phyloP scores from a whole-genome alignment of 1,140 invertebrate genomes.

The Diploscapter pachys region DNA sequence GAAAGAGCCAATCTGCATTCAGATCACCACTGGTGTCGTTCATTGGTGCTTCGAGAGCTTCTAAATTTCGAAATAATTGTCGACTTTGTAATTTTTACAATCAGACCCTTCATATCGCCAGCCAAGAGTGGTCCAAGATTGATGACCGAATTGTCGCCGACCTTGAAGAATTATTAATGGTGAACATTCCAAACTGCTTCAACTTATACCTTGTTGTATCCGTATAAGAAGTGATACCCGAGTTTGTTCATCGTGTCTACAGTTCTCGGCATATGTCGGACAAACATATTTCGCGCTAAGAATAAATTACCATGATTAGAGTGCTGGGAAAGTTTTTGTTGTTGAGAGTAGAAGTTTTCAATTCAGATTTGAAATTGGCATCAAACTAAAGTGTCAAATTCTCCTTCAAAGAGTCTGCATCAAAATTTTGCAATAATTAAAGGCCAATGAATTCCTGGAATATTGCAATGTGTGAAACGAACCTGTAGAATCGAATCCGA shows the following conservation, averaged over 20 bases:
- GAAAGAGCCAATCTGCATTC: constrained; percentile 25
- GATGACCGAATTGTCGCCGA: constrained; percentile 51
- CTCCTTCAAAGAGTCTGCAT: no score
- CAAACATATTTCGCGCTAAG: constrained; percentile 41
- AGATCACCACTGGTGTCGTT: constrained; percentile 20
- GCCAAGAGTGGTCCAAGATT: constrained; percentile 47
- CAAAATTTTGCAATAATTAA: no score
- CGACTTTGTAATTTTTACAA: no score
- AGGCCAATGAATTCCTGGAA: no score
- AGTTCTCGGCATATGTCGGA: constrained; percentile 51
- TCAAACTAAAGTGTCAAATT: no score
- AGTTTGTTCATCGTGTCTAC: constrained; percentile 46
- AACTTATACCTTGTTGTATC: constrained; percentile 45
- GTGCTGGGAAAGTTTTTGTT: no score
- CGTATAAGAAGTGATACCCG: constrained; percentile 44
- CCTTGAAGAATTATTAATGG: constrained; percentile 10
- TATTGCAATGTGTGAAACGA: no score
- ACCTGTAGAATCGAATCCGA: constrained; percentile 43
- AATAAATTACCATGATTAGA: no score
- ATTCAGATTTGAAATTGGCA: no score
- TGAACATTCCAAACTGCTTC: no score
- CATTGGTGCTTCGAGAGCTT: constrained; percentile 26
- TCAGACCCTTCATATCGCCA: constrained; percentile 16
- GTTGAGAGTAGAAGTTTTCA: no score
- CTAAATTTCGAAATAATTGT: background rate